Evolutionary conservation across 2,113 vertebrate genomes (phyloP), one percentile per base, ranked within the genome.

Genomic region (Sinocyclocheilus maitianheensis): DNA sequence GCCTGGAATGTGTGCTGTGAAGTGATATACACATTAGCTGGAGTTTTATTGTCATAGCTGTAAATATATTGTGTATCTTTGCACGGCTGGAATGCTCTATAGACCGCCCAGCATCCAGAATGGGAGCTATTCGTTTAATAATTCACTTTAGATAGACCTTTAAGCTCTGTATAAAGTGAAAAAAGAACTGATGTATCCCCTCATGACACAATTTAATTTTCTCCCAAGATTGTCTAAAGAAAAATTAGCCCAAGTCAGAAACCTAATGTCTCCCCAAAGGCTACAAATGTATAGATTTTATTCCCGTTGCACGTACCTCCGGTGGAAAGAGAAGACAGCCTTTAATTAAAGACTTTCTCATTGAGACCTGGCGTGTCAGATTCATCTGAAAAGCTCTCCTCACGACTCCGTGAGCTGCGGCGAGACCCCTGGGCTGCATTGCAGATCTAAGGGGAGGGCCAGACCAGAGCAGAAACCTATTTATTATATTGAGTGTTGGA

Each of bases 321-420:
- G 30, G 58, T 77, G 74, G 69, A 63, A 77, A 20, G 34, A 30
- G 9, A 34, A 60, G 81, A 84, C 75, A 34, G 72, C 43, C 48
- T 87, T 85, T 87, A 85, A 87, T 89, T 85, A 87, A 89, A 78
- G 71, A 60, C 74, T 60, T 20, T 74, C 78, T 58, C 48, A 37
- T 20, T 22, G 51, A 71, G 53, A 26, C 37, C 53, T n/a, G 34
- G 9, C 4, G n/a, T 48, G 79, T 81, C 60, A 24, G 60, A 65
- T 48, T 81, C 40, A 11, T 81, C 78, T 76, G 53, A 46, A 62
- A 86, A 86, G 63, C 85, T 76, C 69, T 75, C 34, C 30, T 67
- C 43, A 5, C 84, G 30, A 60, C 34, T 62, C 79, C 22, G 20
- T 65, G 53, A 55, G 72, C 37, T 3, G 37, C 22, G 12, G 11